phyloP scores from a whole-genome alignment of 2,113 vertebrate species.

The Grammomys dolichurus region DNA sequence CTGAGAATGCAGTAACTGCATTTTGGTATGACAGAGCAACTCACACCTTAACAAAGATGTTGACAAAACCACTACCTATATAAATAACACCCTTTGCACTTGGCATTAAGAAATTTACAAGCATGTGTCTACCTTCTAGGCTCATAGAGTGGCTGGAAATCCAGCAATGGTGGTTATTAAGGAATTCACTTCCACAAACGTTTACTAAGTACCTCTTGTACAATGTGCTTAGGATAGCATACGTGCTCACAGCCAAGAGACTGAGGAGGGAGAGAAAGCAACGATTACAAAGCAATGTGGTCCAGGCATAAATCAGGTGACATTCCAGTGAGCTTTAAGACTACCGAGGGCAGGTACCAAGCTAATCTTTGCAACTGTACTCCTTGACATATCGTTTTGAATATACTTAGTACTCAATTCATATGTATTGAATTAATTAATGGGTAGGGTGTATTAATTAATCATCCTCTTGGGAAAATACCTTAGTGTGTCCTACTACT shows the following conservation, averaged over 20 bases:
- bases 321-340: background rate
- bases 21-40: conserved; percentile 3
- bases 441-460: background rate
- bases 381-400: conserved; percentile 33
- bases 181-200: background rate
- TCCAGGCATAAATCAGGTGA: background rate
- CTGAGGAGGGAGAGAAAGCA: background rate
- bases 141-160: conserved; percentile 33
- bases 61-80: background rate
- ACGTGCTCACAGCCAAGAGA: background rate
- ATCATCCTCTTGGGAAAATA: conserved; percentile 21
- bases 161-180: background rate
- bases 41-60: conserved; percentile 46
- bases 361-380: background rate
- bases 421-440: background rate
- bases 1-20: background rate
- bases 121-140: conserved; percentile 1
- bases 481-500: background rate
- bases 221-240: background rate
- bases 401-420: background rate
- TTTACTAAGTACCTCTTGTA: background rate
- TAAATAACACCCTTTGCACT: background rate
- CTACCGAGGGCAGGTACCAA: background rate
- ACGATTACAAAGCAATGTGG: background rate
- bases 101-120: conserved; percentile 8